phyloP scores from a whole-genome alignment of 2,113 vertebrate genomes.

The Psittacus erithacus region DNA sequence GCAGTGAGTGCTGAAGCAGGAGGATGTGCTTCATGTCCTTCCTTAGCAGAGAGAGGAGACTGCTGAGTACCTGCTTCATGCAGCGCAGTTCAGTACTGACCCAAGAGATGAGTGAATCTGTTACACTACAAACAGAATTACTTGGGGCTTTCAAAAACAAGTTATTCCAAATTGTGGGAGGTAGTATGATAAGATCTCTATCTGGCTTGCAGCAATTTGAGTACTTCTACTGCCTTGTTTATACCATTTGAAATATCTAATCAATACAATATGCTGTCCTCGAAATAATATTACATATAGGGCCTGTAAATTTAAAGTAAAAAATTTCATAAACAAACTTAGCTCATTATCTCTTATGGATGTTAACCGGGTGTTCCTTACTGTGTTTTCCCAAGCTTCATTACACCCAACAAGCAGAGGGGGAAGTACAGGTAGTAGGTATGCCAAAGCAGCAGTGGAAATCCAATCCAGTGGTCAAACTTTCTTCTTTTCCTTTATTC shows the following conservation, averaged over 20 bases:
- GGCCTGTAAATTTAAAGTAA: conserved; percentile 1
- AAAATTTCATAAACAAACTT: neutral
- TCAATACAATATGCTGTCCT: conserved; percentile 25
- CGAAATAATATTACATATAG: neutral
- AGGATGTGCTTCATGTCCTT: neutral
- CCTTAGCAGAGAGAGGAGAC: neutral
- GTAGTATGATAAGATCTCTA: conserved; percentile 52
- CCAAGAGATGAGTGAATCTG: neutral
- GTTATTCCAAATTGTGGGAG: conserved; percentile 22
- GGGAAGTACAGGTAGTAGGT: neutral
- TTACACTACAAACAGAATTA: neutral
- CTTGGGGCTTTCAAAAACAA: neutral
- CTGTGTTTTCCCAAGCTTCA: neutral
- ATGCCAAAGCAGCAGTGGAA: neutral
- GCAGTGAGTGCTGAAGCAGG: neutral
- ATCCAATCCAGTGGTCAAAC: neutral
- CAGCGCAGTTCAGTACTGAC: neutral
- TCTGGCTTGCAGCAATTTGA: conserved; percentile 28
- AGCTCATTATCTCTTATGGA: neutral
- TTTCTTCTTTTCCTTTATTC: neutral
- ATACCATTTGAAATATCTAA: conserved; percentile 29
- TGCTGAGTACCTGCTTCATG: neutral
- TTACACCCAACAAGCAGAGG: neutral
- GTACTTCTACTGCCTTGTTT: conserved; percentile 33
- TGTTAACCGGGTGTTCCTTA: neutral